Percentiles rank a stretch among this genome's conserved stretches.
Conservation (phyloP, 2,113 vertebrate species). For the Thunnus thynnus region DNA sequence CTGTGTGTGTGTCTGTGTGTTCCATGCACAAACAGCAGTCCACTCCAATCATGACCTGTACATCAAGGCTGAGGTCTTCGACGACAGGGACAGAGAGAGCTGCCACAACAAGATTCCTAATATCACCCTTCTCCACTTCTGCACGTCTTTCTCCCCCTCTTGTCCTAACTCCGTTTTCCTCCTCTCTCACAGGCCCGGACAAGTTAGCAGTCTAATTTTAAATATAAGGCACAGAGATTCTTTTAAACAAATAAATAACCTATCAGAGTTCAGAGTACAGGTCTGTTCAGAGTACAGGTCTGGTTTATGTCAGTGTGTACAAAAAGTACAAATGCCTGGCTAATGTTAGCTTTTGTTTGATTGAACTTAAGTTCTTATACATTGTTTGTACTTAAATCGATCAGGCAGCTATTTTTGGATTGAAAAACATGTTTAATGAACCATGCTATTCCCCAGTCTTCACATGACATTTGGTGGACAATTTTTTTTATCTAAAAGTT, state of each 20-base stretch:
- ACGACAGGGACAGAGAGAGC: constrained; percentile 72
- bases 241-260: constrained; percentile 29
- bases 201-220: constrained; percentile 21
- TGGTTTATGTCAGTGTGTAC: constrained; percentile 49
- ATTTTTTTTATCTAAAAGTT: not conserved
- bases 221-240: not conserved
- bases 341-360: constrained; percentile 50
- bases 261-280: constrained; percentile 48
- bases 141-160: constrained; percentile 15
- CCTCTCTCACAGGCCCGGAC: constrained; percentile 24
- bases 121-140: constrained; percentile 26
- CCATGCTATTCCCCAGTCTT: not conserved
- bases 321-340: constrained; percentile 9
- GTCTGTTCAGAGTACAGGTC: not conserved
- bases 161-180: constrained; percentile 36
- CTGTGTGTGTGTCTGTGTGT: constrained; percentile 46
- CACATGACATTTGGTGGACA: not conserved
- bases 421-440: constrained; percentile 45
- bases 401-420: constrained; percentile 54
- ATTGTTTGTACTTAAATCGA: not conserved
- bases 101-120: constrained; percentile 71
- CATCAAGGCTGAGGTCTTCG: constrained; percentile 69
- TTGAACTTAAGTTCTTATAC: constrained; percentile 33
- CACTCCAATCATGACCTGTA: constrained; percentile 71
- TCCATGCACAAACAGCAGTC: constrained; percentile 60